phyloP scores from a whole-genome alignment of 2,797 vertebrate genomes.

The Setipinna tenuifilis region DNA sequence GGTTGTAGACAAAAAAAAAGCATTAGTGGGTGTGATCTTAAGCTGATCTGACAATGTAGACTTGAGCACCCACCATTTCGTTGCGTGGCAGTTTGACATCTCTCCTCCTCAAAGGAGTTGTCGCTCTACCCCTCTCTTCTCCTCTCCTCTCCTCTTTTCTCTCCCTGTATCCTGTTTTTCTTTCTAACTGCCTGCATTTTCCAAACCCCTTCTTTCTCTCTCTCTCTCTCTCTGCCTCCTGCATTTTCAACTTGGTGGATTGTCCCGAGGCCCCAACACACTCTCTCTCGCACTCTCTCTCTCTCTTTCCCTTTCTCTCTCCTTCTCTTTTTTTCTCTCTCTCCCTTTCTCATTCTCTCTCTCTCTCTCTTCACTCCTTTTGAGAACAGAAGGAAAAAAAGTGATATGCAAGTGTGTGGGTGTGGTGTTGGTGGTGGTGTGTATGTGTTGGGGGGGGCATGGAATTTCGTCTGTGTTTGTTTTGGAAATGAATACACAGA shows the following conservation, averaged over 20 bases:
- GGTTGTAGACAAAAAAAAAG: not conserved
- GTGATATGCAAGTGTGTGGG: constrained; percentile 3
- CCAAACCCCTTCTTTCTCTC: not conserved
- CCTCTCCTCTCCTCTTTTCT: not conserved
- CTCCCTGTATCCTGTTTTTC: constrained; percentile 13
- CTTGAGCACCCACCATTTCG: not conserved
- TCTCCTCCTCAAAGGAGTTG: constrained; percentile 3
- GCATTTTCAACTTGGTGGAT: not conserved
- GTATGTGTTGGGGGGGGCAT: constrained; percentile 52
- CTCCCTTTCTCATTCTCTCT: not conserved
- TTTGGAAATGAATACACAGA: constrained; percentile 74
- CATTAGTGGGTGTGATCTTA: not conserved
- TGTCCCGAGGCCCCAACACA: not conserved
- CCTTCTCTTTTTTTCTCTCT: no score
- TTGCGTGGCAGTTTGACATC: constrained; percentile 8
- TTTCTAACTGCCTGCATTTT: not conserved
- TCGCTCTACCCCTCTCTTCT: not conserved
- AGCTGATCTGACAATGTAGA: constrained; percentile 7
- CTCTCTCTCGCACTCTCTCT: not conserved
- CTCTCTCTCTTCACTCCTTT: not conserved
- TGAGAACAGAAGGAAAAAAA: constrained; percentile 25
- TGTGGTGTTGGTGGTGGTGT: not conserved
- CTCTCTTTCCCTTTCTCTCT: not conserved
- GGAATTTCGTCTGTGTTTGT: constrained; percentile 79
- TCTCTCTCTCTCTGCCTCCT: constrained; percentile 6